These are phyloP conservation scores for Sebastes fasciatus DNA, from an alignment of 2,113 vertebrate species.

Conservation along the genomic window DNA sequence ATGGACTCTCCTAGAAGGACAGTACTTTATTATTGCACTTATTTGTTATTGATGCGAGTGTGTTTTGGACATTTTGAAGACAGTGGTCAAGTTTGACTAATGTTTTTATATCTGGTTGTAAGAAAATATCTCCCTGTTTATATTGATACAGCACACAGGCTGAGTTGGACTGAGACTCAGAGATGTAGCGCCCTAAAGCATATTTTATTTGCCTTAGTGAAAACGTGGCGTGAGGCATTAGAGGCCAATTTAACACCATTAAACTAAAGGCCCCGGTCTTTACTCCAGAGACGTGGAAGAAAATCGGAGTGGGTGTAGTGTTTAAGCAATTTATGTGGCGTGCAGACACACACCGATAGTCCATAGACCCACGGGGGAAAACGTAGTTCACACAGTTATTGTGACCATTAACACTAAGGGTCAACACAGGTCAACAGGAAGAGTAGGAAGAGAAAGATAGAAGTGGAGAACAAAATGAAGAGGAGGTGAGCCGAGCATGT, in stretches of 20 bases:
- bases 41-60: not conserved
- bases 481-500: not conserved
- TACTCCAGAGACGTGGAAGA: constrained; percentile 24
- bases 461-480: not conserved
- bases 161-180: not conserved
- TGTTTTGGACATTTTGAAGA: not conserved
- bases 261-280: constrained; percentile 31
- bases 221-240: not conserved
- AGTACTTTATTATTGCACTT: not conserved
- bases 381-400: constrained; percentile 38
- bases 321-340: constrained; percentile 49
- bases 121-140: not conserved
- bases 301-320: constrained; percentile 32
- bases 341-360: constrained; percentile 42
- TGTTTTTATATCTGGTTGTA: not conserved
- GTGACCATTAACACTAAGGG: constrained; percentile 44
- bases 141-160: not conserved
- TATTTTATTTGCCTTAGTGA: constrained; percentile 5
- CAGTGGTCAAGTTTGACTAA: not conserved
- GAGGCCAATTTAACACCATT: constrained; percentile 51
- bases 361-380: constrained; percentile 26
- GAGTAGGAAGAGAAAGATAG: not conserved
- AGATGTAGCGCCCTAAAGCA: not conserved
- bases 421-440: constrained; percentile 59
- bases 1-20: not conserved